phyloP scores from a whole-genome alignment of 2,797 vertebrate genomes.

The Pipistrellus pygmaeus region DNA sequence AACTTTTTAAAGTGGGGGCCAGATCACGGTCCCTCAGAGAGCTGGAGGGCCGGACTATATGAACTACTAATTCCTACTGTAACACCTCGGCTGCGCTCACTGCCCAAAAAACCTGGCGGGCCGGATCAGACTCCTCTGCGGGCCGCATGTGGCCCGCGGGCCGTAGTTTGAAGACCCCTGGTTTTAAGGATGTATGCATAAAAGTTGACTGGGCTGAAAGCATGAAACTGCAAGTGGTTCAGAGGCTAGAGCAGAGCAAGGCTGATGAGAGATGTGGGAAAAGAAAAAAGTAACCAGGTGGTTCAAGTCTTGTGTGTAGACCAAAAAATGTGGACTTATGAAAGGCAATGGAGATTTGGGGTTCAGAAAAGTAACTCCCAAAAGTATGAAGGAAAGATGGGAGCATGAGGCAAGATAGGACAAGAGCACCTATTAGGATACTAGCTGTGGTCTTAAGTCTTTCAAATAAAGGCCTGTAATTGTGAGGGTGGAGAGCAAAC shows the following conservation, averaged over 20 bases:
- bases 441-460: not conserved
- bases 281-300: not conserved
- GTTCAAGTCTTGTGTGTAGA: not conserved
- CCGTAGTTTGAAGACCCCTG: too few relatives aligned
- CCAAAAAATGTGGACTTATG: not conserved
- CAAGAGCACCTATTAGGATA: not conserved
- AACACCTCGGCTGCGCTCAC: too few relatives aligned
- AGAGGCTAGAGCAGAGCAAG: not conserved
- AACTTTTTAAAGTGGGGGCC: too few relatives aligned
- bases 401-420: not conserved
- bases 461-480: not conserved
- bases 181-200: too few relatives aligned
- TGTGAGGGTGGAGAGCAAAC: not conserved
- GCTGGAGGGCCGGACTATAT: too few relatives aligned
- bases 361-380: slow-evolving; percentile 31
- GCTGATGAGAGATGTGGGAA: not conserved
- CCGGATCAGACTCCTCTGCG: too few relatives aligned
- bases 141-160: too few relatives aligned
- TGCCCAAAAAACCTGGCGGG: too few relatives aligned
- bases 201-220: not conserved
- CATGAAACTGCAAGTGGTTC: not conserved
- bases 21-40: too few relatives aligned
- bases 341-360: not conserved
- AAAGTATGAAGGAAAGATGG: not conserved
- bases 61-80: too few relatives aligned